Conservation (phyloP, 2,113 vertebrate genomes). For the Astatotilapia flaviijosephi region DNA sequence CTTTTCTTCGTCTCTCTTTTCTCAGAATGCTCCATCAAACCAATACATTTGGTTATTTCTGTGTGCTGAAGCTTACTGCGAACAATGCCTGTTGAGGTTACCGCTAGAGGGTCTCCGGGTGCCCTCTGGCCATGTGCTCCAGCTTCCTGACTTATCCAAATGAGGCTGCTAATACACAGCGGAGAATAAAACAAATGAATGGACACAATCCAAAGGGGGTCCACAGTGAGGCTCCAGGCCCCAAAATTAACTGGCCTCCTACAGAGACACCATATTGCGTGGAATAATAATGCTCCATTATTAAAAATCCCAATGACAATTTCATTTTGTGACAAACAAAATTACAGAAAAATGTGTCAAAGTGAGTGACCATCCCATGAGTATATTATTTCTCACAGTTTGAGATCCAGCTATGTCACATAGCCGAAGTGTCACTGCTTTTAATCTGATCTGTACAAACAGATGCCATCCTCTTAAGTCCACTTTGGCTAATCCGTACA, state of each 20-base stretch:
- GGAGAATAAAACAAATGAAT: slow-evolving; percentile 87
- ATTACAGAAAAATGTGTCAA: slow-evolving; percentile 58
- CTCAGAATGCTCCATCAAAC: slow-evolving; percentile 63
- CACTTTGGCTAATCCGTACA: slow-evolving; percentile 63
- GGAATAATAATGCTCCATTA: slow-evolving; percentile 66
- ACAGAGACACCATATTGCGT: slow-evolving; percentile 71
- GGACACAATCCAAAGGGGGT: slow-evolving; percentile 63
- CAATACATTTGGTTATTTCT: not conserved
- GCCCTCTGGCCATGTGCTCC: slow-evolving; percentile 82
- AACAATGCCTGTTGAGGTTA: slow-evolving; percentile 81
- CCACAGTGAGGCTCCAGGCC: slow-evolving; percentile 44
- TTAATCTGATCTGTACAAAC: slow-evolving; percentile 72
- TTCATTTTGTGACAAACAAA: slow-evolving; percentile 60
- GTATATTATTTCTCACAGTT: slow-evolving; percentile 51
- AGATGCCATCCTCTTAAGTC: slow-evolving; percentile 60
- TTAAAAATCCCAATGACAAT: slow-evolving; percentile 68
- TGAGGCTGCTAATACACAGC: slow-evolving; percentile 78
- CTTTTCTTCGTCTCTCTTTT: not conserved
- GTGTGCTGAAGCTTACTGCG: slow-evolving; percentile 74
- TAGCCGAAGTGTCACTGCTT: slow-evolving; percentile 50
- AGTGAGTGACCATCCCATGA: slow-evolving; percentile 54
- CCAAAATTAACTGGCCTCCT: slow-evolving; percentile 68
- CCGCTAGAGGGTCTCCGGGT: slow-evolving; percentile 78
- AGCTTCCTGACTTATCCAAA: slow-evolving; percentile 80
- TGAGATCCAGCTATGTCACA: slow-evolving; percentile 48